phyloP scores from a whole-genome alignment of 1,140 invertebrate species.

The Dysdera silvatica region DNA sequence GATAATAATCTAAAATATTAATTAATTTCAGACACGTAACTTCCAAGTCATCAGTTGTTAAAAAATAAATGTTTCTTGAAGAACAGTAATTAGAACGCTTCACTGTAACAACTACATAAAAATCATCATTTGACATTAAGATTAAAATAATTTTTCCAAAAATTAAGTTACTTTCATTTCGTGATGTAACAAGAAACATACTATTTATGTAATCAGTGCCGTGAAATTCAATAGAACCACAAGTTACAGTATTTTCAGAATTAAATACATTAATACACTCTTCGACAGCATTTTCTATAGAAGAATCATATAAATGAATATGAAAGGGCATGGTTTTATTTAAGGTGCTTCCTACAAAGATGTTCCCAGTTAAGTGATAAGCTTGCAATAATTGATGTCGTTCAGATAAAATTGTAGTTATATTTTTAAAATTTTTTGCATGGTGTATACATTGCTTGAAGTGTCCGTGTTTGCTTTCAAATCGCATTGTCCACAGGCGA shows the following conservation, averaged over 20 bases:
- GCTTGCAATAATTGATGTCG: not conserved
- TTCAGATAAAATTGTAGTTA: slow-evolving; percentile 1
- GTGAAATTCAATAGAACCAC: not conserved
- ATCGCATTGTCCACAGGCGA: not conserved
- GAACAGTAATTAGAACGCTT: not conserved
- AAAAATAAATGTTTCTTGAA: not conserved
- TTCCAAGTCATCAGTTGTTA: not conserved
- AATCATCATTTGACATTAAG: too few species aligned
- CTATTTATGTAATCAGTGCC: not conserved
- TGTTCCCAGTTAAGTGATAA: not conserved
- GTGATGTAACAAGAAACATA: not conserved
- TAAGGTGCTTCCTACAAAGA: not conserved
- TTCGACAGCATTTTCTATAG: not conserved
- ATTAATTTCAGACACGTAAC: not conserved
- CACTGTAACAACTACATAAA: too few species aligned
- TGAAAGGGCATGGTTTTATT: not conserved
- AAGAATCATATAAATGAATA: not conserved
- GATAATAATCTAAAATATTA: not conserved
- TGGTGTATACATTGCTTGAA: not conserved
- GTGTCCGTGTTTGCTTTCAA: not conserved
- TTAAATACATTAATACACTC: not conserved
- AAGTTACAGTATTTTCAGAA: not conserved
- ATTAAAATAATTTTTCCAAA: too few species aligned
- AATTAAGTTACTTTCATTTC: not conserved
- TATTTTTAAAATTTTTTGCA: not conserved